These are phyloP conservation scores for Cynoglossus semilaevis DNA, from an alignment of 2,113 vertebrate species.

Conservation along the genomic window DNA sequence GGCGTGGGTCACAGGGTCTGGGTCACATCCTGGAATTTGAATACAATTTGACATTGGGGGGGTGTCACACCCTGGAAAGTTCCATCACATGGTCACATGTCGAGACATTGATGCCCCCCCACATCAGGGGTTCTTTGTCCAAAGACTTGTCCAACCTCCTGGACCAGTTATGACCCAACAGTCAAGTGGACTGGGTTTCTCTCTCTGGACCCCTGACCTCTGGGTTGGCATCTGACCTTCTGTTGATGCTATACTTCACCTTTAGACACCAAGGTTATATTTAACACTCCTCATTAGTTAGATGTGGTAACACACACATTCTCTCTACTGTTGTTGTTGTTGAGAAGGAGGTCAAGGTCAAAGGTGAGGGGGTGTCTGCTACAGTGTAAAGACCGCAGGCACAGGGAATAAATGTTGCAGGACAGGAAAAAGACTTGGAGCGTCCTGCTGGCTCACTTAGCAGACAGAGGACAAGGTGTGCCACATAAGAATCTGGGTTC, in stretches of 20 bases:
- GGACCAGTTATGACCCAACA: too few relatives aligned
- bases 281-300: constrained; percentile 40
- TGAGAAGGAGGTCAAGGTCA: constrained; percentile 60
- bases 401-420: constrained; percentile 5
- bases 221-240: constrained; percentile 45
- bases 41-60: too few relatives aligned
- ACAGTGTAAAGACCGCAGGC: too few relatives aligned
- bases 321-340: constrained; percentile 43
- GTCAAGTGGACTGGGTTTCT: too few relatives aligned
- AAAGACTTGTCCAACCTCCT: too few relatives aligned
- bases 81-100: too few relatives aligned
- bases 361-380: constrained; percentile 33
- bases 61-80: too few relatives aligned
- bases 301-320: constrained; percentile 52
- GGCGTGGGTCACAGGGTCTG: too few relatives aligned
- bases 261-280: constrained; percentile 57
- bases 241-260: constrained; percentile 44
- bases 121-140: too few relatives aligned
- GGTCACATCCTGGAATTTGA: too few relatives aligned
- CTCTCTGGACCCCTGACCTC: constrained; percentile 54
- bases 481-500: constrained; percentile 54
- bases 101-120: too few relatives aligned
- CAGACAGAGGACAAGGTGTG: constrained; percentile 31
- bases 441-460: constrained; percentile 44
- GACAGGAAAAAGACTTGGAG: constrained; percentile 13